These are phyloP conservation scores for Scrobipalpa atriplicella DNA, from an alignment of 2,888 invertebrate genomes.

Conservation along the genomic window DNA sequence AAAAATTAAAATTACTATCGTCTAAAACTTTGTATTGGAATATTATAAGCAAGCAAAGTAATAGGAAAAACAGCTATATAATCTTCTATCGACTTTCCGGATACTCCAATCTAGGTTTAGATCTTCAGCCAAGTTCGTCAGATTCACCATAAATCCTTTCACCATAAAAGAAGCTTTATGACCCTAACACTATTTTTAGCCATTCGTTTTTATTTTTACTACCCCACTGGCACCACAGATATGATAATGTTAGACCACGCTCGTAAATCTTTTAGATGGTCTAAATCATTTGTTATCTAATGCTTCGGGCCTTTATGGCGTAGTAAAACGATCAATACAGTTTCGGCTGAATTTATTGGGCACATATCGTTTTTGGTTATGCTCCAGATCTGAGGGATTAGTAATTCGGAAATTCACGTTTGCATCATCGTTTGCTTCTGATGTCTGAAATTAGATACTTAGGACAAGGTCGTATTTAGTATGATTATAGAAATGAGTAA, in stretches of 20 bases:
- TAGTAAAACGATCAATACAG: conserved; percentile 4
- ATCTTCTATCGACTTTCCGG: too few species aligned
- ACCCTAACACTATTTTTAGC: conserved; percentile 8
- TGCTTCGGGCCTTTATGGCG: conserved; percentile 2
- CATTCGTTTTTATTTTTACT: background rate
- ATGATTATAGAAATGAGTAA: too few species aligned
- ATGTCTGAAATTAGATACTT: background rate
- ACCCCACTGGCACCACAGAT: background rate
- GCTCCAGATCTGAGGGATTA: conserved; percentile 13
- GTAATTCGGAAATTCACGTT: background rate
- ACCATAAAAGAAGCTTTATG: conserved; percentile 5
- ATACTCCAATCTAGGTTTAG: background rate
- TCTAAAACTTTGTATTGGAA: too few species aligned
- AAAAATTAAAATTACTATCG: too few species aligned
- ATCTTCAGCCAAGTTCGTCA: background rate
- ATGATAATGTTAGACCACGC: background rate
- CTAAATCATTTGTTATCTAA: conserved; percentile 15
- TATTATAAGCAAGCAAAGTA: too few species aligned
- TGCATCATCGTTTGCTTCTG: background rate
- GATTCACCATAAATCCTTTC: conserved; percentile 9
- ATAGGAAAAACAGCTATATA: too few species aligned
- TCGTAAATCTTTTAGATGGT: background rate
- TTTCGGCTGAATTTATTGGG: background rate
- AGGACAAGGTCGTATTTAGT: background rate
- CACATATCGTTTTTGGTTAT: conserved; percentile 12